Percentiles rank a stretch among this genome's conserved stretches.
Evolutionary conservation across 2,113 vertebrate genomes (phyloP).

Genomic region (Lophius piscatorius): DNA sequence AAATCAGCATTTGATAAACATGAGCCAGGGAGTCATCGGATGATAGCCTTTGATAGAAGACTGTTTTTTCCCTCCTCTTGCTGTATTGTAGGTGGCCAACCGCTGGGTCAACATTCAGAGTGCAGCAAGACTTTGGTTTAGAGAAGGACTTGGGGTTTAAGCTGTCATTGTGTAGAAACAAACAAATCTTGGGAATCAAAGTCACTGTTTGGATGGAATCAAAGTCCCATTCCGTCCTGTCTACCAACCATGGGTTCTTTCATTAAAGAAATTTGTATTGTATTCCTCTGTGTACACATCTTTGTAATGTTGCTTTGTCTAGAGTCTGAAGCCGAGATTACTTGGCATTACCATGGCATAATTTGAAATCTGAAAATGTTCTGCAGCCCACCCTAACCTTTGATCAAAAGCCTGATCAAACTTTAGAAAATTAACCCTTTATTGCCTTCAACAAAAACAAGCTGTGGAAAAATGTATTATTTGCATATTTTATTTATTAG

Average conservation of each 20-base stretch:
- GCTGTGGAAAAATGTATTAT: too few species aligned
- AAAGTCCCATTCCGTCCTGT: constrained; percentile 50
- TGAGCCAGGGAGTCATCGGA: constrained; percentile 58
- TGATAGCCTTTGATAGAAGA: constrained; percentile 68
- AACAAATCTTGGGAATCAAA: constrained; percentile 75
- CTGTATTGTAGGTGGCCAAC: constrained; percentile 70
- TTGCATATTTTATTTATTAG: too few species aligned
- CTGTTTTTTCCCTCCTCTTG: constrained; percentile 51
- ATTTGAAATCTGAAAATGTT: too few species aligned
- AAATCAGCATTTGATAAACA: constrained; percentile 76
- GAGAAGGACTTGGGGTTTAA: constrained; percentile 64
- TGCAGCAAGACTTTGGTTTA: constrained; percentile 62
- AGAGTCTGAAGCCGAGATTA: too few species aligned
- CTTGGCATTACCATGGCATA: too few species aligned
- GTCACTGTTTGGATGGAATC: constrained; percentile 66
- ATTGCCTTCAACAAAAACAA: too few species aligned
- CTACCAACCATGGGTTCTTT: constrained; percentile 22
- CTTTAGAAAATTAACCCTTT: too few species aligned
- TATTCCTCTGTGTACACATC: constrained; percentile 44
- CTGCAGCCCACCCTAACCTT: too few species aligned
- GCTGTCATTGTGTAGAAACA: constrained; percentile 74
- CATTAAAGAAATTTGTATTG: constrained; percentile 31
- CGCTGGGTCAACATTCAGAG: constrained; percentile 52
- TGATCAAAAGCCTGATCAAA: too few species aligned
- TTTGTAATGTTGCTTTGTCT: constrained; percentile 12